Evolutionary conservation across 2,888 invertebrate species (phyloP), one percentile per base, ranked within the genome.

Genomic region (Lochmaea crataegi): DNA sequence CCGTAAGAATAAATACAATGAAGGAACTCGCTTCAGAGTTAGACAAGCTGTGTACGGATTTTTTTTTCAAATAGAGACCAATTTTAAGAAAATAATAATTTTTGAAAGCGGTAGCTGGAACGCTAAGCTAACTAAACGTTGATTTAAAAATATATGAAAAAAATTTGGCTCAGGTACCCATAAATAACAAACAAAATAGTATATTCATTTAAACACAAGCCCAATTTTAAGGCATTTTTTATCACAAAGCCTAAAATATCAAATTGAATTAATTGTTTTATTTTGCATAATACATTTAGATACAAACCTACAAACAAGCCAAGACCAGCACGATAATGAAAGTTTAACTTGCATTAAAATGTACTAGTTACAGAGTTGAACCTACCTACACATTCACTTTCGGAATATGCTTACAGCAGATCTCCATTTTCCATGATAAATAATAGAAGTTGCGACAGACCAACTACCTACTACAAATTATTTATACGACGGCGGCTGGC

Each of bases 361-460:
- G 18, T 10, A 53, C 3, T 53, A 53, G 53, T 53, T 53, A 53
- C 16, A 7, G 16, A 18, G 16, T 53, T 53, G 10, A 53, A n/a
- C 9, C 53, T 58, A 58, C 38, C 10, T 42, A 18, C 16, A 45
- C 32, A 63, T 63, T 18, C 42, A 42, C 42, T 42, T 63, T 41
- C 6, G 61, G 16, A 42, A 42, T 63, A 63, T 63, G 61, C 61
- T 63, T 45, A 41, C 61, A 63, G n/a, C 38, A 41, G 42, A 63
- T 48, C 84, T 88, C 1, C 58, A 64, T 11, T 63, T 18, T 18
- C 18, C 7, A 11, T 9, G n/a, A 16, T 63, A 63, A 63, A 63
- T 63, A 63, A 42, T 63, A 63, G 38, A 32, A 42, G 61, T 18
- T 18, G 61, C 26, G 41, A 63, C 61, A 63, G 61, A 18, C 61